Percentiles rank a stretch among this genome's conserved stretches.
phyloP scores from a whole-genome alignment of 2,797 vertebrate species.

The Poecilia picta region DNA sequence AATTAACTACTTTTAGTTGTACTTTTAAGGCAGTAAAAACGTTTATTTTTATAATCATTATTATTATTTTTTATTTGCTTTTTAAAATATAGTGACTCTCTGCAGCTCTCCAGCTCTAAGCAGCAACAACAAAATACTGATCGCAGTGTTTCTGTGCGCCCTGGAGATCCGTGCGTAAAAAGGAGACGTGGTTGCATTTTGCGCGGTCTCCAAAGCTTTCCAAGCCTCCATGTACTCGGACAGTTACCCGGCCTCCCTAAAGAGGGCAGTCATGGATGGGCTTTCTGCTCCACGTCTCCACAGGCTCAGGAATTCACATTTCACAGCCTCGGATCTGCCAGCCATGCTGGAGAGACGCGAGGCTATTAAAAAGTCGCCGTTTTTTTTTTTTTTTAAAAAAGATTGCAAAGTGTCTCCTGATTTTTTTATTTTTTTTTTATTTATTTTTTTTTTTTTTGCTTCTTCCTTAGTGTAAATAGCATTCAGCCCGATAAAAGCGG shows the following conservation, averaged over 20 bases:
- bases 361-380: constrained; percentile 81
- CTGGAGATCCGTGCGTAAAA: constrained; percentile 54
- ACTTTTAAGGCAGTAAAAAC: too few relatives aligned
- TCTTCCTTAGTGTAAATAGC: constrained; percentile 73
- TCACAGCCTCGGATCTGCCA: constrained; percentile 74
- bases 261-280: constrained; percentile 94
- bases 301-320: constrained; percentile 79
- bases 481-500: constrained; percentile 69
- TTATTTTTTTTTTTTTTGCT: constrained; percentile 6
- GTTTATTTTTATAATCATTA: too few relatives aligned
- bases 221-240: constrained; percentile 55
- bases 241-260: constrained; percentile 91
- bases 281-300: constrained; percentile 76
- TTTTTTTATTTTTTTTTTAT: constrained; percentile 41
- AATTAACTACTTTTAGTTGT: too few relatives aligned
- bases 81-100: not conserved
- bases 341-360: constrained; percentile 64
- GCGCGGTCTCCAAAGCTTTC: constrained; percentile 51
- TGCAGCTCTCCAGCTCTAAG: constrained; percentile 1
- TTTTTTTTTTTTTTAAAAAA: constrained; percentile 27
- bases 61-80: not conserved
- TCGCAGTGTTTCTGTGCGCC: constrained; percentile 1
- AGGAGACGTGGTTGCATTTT: constrained; percentile 24
- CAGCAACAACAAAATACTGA: not conserved
- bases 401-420: constrained; percentile 38